A percentile compares a stretch with the other conserved stretches of the same genome.
phyloP scores from a whole-genome alignment of 1,140 invertebrate genomes.

The Listronotus bonariensis region DNA sequence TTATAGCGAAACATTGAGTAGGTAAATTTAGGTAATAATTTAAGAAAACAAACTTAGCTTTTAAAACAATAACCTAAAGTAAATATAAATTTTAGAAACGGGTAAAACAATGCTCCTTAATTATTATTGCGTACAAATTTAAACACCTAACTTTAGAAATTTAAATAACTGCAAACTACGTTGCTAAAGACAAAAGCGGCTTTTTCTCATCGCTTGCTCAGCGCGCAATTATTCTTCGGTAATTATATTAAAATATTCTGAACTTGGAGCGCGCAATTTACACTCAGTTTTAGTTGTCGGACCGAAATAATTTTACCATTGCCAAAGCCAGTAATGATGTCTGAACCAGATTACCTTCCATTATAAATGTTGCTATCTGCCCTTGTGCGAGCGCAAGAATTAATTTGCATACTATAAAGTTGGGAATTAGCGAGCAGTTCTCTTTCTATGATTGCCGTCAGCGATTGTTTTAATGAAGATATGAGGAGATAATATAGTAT shows the following conservation, averaged over 20 bases:
- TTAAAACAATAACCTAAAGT: too few species aligned
- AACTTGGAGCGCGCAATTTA: constrained; percentile 22
- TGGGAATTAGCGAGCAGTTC: constrained; percentile 22
- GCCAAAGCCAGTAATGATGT: constrained; percentile 19
- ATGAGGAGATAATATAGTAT: background rate
- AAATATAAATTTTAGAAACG: too few species aligned
- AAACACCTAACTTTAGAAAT: too few species aligned
- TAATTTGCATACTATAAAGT: constrained; percentile 28
- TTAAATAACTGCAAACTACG: background rate
- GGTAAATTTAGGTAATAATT: too few species aligned
- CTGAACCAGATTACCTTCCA: constrained; percentile 30
- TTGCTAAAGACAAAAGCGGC: constrained; percentile 18
- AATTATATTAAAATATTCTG: constrained; percentile 31
- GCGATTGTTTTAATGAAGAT: constrained; percentile 10
- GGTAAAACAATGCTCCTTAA: too few species aligned
- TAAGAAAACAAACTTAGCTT: too few species aligned
- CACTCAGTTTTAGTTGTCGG: constrained; percentile 20
- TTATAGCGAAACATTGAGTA: too few species aligned
- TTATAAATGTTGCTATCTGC: constrained; percentile 19
- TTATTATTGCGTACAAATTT: too few species aligned
- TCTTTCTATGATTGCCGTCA: constrained; percentile 20
- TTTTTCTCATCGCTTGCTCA: constrained; percentile 8
- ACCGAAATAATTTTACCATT: constrained; percentile 28
- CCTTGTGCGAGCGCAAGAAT: constrained; percentile 16
- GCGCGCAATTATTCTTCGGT: constrained; percentile 19